A percentile compares a stretch with the other conserved stretches of the same genome.
Conservation (phyloP, 2,113 vertebrate genomes). For the Fregata magnificens region DNA sequence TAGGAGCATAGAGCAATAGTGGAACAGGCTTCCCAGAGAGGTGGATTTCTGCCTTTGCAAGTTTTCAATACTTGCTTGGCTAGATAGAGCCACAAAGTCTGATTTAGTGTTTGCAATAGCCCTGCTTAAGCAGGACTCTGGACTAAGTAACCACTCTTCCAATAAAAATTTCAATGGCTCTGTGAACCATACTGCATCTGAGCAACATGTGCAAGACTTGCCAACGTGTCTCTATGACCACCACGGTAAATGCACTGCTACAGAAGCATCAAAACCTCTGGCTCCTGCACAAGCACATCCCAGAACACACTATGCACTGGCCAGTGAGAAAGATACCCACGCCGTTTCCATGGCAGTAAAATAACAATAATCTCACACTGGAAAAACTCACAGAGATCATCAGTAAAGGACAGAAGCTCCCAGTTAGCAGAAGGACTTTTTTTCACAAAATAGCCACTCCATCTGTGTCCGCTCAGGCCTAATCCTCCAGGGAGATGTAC, state of each 20-base stretch:
- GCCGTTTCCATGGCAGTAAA: background rate
- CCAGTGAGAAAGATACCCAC: background rate
- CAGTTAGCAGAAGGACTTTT: background rate
- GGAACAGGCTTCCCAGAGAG: background rate
- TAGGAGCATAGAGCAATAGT: background rate
- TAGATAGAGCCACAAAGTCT: background rate
- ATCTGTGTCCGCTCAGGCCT: background rate
- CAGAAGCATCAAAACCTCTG: background rate
- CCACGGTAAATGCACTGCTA: accelerated
- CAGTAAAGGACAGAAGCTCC: background rate
- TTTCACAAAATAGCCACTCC: background rate
- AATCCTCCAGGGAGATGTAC: background rate
- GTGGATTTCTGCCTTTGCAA: background rate
- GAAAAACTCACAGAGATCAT: background rate
- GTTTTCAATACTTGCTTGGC: background rate
- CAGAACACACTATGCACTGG: background rate
- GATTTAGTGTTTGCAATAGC: background rate
- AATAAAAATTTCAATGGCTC: background rate
- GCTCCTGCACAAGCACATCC: background rate
- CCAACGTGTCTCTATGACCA: background rate
- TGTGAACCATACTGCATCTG: background rate
- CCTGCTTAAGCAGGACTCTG: background rate
- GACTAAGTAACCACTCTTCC: background rate
- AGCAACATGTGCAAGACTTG: background rate
- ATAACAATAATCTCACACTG: background rate